phyloP scores from a whole-genome alignment of 2,797 vertebrate genomes.

The Cossypha polioptera region DNA sequence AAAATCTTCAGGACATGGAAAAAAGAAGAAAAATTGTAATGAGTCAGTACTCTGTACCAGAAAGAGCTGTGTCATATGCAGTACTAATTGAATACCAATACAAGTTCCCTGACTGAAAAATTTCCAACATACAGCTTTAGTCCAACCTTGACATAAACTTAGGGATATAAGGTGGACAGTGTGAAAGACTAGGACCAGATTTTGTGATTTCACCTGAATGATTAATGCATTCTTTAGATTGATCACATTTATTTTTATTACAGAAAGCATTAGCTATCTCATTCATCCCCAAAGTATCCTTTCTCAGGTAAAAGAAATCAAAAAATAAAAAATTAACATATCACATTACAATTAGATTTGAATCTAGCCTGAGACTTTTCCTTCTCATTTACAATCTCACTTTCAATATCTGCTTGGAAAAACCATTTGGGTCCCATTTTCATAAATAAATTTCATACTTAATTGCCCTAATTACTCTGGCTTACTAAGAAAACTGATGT shows the following conservation, averaged over 20 bases:
- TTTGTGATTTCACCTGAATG: not conserved
- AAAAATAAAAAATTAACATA: not conserved
- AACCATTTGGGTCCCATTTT: not conserved
- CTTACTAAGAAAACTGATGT: not conserved
- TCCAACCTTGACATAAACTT: not conserved
- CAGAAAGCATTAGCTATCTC: not conserved
- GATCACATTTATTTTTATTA: not conserved
- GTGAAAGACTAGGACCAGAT: not conserved
- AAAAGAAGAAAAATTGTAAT: not conserved
- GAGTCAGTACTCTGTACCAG: not conserved
- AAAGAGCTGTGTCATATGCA: not conserved
- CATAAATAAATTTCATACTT: not conserved
- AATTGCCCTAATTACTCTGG: not conserved
- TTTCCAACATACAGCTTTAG: not conserved
- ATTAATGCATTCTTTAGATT: not conserved
- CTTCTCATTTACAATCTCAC: not conserved
- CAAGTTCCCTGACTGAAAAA: not conserved
- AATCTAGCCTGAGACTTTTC: not conserved
- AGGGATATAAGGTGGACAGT: rapidly evolving
- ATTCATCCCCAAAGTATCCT: not conserved
- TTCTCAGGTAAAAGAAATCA: not conserved
- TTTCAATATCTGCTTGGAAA: not conserved
- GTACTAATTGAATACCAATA: not conserved
- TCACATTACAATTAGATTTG: not conserved
- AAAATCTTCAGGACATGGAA: not conserved